Base-by-base conservation (phyloP, 2,888 invertebrate species). In the Diarsia dahlii region DNA sequence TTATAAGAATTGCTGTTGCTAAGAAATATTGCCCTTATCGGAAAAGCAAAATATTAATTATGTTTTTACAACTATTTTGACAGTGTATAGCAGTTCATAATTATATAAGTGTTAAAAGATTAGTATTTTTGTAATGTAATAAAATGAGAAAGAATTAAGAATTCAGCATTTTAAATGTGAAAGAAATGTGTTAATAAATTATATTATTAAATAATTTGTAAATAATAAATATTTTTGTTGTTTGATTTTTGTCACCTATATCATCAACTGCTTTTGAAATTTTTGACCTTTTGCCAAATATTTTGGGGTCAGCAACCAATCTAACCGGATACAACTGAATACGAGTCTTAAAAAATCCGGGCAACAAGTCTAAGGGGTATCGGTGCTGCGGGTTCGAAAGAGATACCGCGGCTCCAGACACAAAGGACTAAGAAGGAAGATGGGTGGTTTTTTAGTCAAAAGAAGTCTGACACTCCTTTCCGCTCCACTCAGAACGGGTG, bases 151-250 rank as follows among this genome's bases (percentile, higher is more conserved):
- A 34, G 9, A 66, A 58, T 28, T 62, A 64, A 23, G 18, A 64
- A 70, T 68, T 50, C 58, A 34, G 20, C 63, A 64, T 66, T 71
- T 28, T 60, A 52, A 74, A 67, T 63, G 75, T 70, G 60, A 80
- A 73, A 60, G 39, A 71, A 54, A 63, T 71, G 72, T 74, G 84
- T 74, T 46, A 78, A 68, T 85, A 87, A 86, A 72, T 80, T 80
- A 86, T 80, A 72, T 80, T 80, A 86, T 80, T 72, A 84, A 81
- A 86, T 46, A 45, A 63, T 63, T 63, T 84, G 84, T 86, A 82
- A 84, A 86, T 86, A 87, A 76, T 80, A 65, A 60, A 80, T 52
- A 20, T 15, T n/a, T 54, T 3, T 48, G 46, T 76, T 20, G 23
- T 84, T 84, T 74, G 48, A 65, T 76, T 71, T 48, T 10, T 0